Percentiles rank a stretch among this genome's conserved stretches.
phyloP scores from a whole-genome alignment of 2,888 invertebrate species.

The Carpatolechia fugitivella region DNA sequence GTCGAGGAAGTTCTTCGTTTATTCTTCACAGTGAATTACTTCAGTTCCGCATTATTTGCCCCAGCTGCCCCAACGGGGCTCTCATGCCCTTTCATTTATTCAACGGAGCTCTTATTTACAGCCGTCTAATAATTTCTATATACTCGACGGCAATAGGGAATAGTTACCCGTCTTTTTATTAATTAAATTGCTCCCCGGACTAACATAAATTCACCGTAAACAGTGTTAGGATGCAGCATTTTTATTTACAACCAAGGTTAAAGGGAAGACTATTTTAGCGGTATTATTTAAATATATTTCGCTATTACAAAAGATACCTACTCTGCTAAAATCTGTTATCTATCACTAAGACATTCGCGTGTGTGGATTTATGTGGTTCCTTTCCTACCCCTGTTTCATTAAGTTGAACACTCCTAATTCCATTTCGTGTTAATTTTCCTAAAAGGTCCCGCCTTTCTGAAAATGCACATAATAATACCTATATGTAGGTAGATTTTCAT shows the following conservation, averaged over 20 bases:
- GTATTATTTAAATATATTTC: slow-evolving; percentile 12
- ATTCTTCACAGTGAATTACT: slow-evolving; percentile 71
- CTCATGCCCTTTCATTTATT: slow-evolving; percentile 64
- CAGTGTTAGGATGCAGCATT: slow-evolving; percentile 14
- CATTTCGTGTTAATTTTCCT: slow-evolving; percentile 47
- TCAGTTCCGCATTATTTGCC: slow-evolving; percentile 51
- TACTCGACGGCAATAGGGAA: slow-evolving; percentile 32
- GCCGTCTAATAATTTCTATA: slow-evolving; percentile 47
- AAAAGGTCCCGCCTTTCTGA: slow-evolving; percentile 40
- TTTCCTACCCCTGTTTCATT: slow-evolving; percentile 43
- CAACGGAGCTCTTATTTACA: slow-evolving; percentile 52
- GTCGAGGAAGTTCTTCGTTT: slow-evolving; percentile 57
- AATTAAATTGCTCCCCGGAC: slow-evolving; percentile 19
- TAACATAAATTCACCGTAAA: slow-evolving; percentile 13
- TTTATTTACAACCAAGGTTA: slow-evolving; percentile 20
- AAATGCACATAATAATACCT: neutral
- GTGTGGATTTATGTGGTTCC: slow-evolving; percentile 47
- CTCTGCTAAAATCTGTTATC: slow-evolving; percentile 33
- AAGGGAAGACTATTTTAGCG: slow-evolving; percentile 13
- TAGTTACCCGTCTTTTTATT: slow-evolving; percentile 24
- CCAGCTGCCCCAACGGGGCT: slow-evolving; percentile 46
- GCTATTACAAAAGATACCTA: slow-evolving; percentile 9
- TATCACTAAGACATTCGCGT: slow-evolving; percentile 44
- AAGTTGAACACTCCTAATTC: slow-evolving; percentile 37
- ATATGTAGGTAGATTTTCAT: slow-evolving; percentile 18